A percentile compares a stretch with the other conserved stretches of the same genome.
These are phyloP conservation scores for Apteryx owenii DNA, from an alignment of 2,113 vertebrate species.

Conservation along the genomic window DNA sequence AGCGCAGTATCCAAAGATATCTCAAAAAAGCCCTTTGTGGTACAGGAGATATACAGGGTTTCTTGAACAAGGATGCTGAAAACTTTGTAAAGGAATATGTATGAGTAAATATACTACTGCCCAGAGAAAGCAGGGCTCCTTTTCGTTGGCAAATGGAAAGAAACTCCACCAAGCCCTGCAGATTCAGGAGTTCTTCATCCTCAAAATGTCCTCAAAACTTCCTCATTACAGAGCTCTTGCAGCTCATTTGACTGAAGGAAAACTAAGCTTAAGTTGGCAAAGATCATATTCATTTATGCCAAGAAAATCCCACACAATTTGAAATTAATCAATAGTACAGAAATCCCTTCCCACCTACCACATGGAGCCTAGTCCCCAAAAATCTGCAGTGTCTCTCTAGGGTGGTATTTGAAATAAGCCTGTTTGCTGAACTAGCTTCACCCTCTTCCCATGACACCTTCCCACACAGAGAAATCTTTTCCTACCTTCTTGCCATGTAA, in stretches of 20 bases:
- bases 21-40: not conserved
- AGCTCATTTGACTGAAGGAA: conserved; percentile 7
- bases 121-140: not conserved
- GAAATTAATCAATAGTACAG: conserved; percentile 53
- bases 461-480: not conserved
- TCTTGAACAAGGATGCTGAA: not conserved
- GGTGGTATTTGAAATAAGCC: not conserved
- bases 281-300: not conserved
- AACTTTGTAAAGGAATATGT: not conserved
- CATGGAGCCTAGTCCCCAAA: conserved; percentile 19
- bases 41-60: not conserved
- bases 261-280: conserved; percentile 9
- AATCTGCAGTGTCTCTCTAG: not conserved
- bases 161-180: not conserved
- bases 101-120: not conserved
- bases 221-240: not conserved
- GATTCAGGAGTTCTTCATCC: not conserved
- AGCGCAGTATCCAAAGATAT: not conserved
- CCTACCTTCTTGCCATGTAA: not conserved
- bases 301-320: conserved; percentile 43
- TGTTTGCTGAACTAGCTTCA: conserved; percentile 1
- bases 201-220: not conserved
- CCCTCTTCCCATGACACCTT: not conserved
- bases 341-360: conserved; percentile 50
- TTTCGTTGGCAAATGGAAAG: not conserved